A percentile compares a stretch with the other conserved stretches of the same genome.
Conservation (phyloP, 2,113 vertebrate genomes). For the Tiliqua scincoides region DNA sequence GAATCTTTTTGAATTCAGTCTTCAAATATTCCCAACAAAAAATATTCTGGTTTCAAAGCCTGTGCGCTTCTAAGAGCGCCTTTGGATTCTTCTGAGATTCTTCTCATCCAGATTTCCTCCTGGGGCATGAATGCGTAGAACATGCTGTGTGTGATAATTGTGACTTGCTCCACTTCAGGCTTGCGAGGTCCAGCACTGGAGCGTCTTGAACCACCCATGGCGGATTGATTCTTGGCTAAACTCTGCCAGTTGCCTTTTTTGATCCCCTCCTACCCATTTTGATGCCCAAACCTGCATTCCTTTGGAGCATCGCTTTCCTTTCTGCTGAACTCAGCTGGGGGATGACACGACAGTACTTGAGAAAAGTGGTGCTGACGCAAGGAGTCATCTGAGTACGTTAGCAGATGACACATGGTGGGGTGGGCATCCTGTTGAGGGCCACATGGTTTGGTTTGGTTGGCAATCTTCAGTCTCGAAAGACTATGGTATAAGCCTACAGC, state of each 20-base stretch:
- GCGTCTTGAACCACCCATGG: background rate
- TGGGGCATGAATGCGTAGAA: too few species aligned
- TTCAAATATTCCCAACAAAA: too few species aligned
- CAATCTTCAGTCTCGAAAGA: too few species aligned
- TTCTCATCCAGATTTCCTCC: too few species aligned
- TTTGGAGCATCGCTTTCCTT: accelerated
- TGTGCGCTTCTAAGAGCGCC: too few species aligned
- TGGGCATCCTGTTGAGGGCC: background rate
- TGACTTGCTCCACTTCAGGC: too few species aligned
- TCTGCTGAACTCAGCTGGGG: conserved; percentile 5
- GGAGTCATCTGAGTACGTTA: background rate
- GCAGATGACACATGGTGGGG: background rate
- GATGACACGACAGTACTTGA: background rate
- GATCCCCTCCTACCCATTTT: background rate
- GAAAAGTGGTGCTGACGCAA: background rate
- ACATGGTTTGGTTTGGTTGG: too few species aligned
- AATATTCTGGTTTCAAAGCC: too few species aligned
- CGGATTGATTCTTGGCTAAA: background rate
- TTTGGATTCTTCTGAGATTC: too few species aligned
- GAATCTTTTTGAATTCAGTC: too few species aligned
- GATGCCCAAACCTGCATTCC: accelerated
- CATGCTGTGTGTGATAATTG: too few species aligned
- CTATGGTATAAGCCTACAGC: too few species aligned
- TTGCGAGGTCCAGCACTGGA: background rate
- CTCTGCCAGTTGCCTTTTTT: background rate